phyloP scores from a whole-genome alignment of 2,888 invertebrate species.

The Volucella zonaria region DNA sequence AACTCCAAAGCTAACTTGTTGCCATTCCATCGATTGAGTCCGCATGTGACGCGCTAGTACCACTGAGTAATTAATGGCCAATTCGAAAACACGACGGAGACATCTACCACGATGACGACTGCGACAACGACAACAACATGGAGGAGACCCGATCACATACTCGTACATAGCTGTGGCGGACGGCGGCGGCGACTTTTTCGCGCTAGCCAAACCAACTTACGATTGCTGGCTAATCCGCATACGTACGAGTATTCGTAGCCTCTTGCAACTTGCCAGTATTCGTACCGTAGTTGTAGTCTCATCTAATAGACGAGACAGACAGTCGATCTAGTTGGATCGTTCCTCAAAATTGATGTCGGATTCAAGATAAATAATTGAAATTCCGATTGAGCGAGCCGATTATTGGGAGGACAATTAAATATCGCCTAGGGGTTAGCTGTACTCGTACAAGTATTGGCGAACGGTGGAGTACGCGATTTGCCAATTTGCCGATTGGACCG shows the following conservation, averaged over 20 bases:
- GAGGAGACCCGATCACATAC: conserved; percentile 40
- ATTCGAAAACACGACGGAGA: conserved; percentile 74
- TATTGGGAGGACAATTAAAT: conserved; percentile 71
- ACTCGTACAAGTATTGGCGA: neutral
- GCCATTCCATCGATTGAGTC: conserved; percentile 36
- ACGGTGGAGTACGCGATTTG: conserved; percentile 27
- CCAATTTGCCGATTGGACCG: conserved; percentile 14
- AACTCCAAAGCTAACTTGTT: conserved; percentile 42
- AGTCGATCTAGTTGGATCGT: conserved; percentile 70
- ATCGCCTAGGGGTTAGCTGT: conserved; percentile 58
- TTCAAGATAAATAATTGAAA: conserved; percentile 72
- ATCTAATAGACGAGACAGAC: conserved; percentile 64
- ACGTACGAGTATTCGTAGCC: conserved; percentile 13
- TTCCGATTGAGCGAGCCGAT: conserved; percentile 73
- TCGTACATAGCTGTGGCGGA: neutral
- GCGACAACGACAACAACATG: conserved; percentile 53
- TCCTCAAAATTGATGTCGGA: conserved; percentile 71
- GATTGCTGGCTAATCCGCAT: conserved; percentile 12
- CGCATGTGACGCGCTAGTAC: conserved; percentile 65
- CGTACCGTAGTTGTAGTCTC: neutral
- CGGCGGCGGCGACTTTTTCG: conserved; percentile 34
- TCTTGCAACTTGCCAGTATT: neutral
- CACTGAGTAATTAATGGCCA: conserved; percentile 73
- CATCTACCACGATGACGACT: conserved; percentile 70
- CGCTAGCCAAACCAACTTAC: conserved; percentile 29